Base-by-base conservation (phyloP, 92 coral and sea anemone genomes). In the Actinernus sp. region DNA sequence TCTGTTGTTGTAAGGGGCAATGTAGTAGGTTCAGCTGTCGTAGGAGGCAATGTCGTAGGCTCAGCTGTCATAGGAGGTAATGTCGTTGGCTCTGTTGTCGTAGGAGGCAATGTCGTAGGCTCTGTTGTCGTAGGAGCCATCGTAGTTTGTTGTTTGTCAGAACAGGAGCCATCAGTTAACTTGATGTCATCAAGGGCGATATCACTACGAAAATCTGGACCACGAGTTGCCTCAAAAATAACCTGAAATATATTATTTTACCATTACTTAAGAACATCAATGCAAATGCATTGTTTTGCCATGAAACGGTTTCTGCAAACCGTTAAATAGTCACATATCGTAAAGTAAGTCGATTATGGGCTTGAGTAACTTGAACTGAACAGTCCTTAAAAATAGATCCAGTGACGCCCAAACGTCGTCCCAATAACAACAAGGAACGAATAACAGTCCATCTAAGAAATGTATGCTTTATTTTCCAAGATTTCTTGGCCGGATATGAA, bases 181-280 rank as follows among this genome's bases (percentile, higher is more conserved):
- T 46, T 32, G 22, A 83, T 74, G 31, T 83, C 89, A 31, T 83
- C 89, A 20, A 83, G 67, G 26, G 73, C 83, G 60, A 83, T 74
- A 22, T 83, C 89, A 5, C 83, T 79, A 58, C 60, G 65, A 44
- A 39, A 83, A n/a, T 46, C 38, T 1, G 0, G 31, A 18, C 83
- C 89, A 28, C 83, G 52, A 2, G 31, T 69, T 16, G 83, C 89
- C 31, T 83, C 83, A 52, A 83, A 83, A 20, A 38, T 65, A 19
- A 83, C 63, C 89, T 83, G 36, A 9, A 29, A 49, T 34, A 6
- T 16, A 55, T 20, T 26, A 3, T n/a, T n/a, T n/a, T n/a, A n/a
- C n/a, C n/a, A n/a, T n/a, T n/a, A n/a, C n/a, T n/a, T n/a, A n/a
- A n/a, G n/a, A n/a, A n/a, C n/a, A n/a, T n/a, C n/a, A n/a, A n/a